These are phyloP conservation scores for Parambassis ranga DNA, from an alignment of 2,797 vertebrate genomes.

Conservation along the genomic window DNA sequence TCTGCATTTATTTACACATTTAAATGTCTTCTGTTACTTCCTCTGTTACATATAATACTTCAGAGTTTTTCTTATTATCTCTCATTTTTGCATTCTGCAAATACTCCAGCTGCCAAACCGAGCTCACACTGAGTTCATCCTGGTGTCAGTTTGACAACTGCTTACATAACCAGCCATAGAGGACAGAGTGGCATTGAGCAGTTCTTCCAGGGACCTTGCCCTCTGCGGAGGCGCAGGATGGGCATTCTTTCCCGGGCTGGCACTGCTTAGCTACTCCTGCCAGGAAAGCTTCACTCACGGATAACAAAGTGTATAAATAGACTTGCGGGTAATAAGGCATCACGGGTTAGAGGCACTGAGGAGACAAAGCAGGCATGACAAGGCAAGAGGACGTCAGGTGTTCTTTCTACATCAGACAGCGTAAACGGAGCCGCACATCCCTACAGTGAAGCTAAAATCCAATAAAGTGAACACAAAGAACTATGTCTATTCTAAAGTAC, in stretches of 20 bases:
- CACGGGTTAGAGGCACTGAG: constrained; percentile 29
- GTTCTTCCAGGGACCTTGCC: constrained; percentile 33
- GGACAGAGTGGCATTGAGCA: constrained; percentile 34
- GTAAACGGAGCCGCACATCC: constrained; percentile 23
- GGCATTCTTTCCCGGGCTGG: constrained; percentile 57
- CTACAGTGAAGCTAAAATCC: background rate
- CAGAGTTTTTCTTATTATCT: background rate
- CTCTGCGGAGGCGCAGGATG: constrained; percentile 15
- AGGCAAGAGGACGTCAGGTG: constrained; percentile 23
- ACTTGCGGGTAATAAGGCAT: constrained; percentile 40
- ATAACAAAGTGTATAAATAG: constrained; percentile 72
- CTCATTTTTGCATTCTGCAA: background rate
- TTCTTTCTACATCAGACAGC: constrained; percentile 15
- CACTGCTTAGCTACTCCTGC: constrained; percentile 52
- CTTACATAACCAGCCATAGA: constrained; percentile 44
- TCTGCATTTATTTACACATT: too few species aligned
- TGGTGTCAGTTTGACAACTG: constrained; percentile 14
- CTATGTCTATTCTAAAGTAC: background rate
- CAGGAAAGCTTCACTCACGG: constrained; percentile 68
- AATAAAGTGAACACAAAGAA: constrained; percentile 7
- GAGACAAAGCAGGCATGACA: constrained; percentile 26
- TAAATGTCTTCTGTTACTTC: too few species aligned
- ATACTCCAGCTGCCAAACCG: background rate
- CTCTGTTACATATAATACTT: background rate
- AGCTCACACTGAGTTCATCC: background rate